Evolutionary conservation across 2,113 vertebrate species (phyloP), one percentile per base, ranked within the genome.

Genomic region (Rhineura floridana): DNA sequence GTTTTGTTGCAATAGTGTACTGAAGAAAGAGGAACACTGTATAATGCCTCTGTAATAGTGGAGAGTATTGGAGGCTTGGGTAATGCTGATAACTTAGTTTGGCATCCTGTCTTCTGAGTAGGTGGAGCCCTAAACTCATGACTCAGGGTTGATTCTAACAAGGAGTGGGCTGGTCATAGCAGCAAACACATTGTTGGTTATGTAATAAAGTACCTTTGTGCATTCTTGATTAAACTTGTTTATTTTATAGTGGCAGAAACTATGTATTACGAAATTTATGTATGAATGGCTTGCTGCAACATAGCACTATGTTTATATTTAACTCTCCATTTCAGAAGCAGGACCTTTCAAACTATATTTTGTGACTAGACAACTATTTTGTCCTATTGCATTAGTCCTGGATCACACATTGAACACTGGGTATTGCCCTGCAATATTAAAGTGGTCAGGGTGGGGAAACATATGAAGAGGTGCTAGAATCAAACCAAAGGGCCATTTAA

Each of bases 71-170:
- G 69, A 52, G 42, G 42, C 81, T 46, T 52, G 23, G 75, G 81
- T 78, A 6, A 15, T 82, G 8, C 28, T 59, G 52, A 44, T 8
- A 2, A 11, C 6, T 46, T 80, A 67, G 70, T 87, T 46, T 80
- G 50, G 59, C 28, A 83, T 85, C 73, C 3, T 0, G 8, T 50
- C 25, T 87, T 91, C 84, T 89, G 1, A 81, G 6, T 2, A 23
- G 78, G 36, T 87, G 87, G 85, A 85, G 81, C 65, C 39, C 21
- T 0, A 48, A 15, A 17, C 80, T 81, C 84, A 87, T 76, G 80
- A 88, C 46, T 52, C 70, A 88, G 1, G 0, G 50, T 12, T 76
- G 85, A 67, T 81, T 15, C 75, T 85, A 87, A 90, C 91, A 65
- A 90, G 88, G 76, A 83, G 67, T 19, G 2, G 4, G 59, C 5